Base-by-base conservation (phyloP, 2,888 invertebrate genomes). In the Meghimatium bilineatum region DNA sequence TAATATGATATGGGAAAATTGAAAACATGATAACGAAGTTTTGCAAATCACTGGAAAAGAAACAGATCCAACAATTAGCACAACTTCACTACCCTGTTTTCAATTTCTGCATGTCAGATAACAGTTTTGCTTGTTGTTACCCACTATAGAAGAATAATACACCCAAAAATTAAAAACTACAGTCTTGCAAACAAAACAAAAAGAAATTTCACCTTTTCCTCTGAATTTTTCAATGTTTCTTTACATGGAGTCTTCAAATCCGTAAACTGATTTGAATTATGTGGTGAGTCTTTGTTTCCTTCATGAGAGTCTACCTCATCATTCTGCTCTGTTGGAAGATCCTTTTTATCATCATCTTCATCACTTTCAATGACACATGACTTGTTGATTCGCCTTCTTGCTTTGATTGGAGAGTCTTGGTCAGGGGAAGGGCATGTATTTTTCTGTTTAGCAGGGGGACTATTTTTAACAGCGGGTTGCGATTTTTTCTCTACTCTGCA, bases 301-400 rank as follows among this genome's bases (percentile, higher is more conserved):
- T 49, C 56, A 49, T 52, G 17, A 52, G 52, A 29, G 5, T 76
- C 76, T 23, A 29, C n/a, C 2, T 17, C 23, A 23, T 20, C 60
- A 76, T 60, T 56, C 29, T 76, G 23, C 56, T 34, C 60, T 10
- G 23, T 52, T 67, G 49, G 38, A 3, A 29, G 29, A n/a, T 34
- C 63, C 66, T 23, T 29, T 29, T 63, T 80, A 69, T 32, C 38
- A 67, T 36, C 77, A 34, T 71, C 72, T 26, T 85, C 84, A 87
- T 91, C 90, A 87, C 90, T 90, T 49, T 91, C 90, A 32, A 91
- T 87, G n/a, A 91, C 81, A 49, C 88, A 84, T 29, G 86, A 87
- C 79, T 86, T 87, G 75, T 87, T 89, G n/a, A 86, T 86, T 10
- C 88, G 63, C 10, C 87, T 86, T 1, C 85, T 86, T 84, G 87